Evolutionary conservation across 2,888 invertebrate genomes (phyloP), one percentile per base, ranked within the genome.

Genomic region (Flexamia atlantica): DNA sequence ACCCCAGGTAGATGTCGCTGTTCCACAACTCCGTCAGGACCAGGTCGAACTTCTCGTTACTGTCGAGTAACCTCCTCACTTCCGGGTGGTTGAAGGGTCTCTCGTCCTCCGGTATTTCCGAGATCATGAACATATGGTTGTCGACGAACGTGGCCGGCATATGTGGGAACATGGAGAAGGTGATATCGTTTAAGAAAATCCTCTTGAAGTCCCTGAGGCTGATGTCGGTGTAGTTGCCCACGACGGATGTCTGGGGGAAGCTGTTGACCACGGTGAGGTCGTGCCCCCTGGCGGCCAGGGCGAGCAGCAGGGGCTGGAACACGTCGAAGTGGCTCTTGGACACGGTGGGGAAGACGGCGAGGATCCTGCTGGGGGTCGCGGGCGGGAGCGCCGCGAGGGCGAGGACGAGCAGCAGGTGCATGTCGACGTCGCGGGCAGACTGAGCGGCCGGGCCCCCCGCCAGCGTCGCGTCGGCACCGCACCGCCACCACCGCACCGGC

Each of bases 321-420:
- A 85, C 83, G n/a, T 84, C 80, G 53, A 87, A 85, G 76, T 87
- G 87, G 79, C 87, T 87, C 74, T 79, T 84, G 40, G 85, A 85
- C 0, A 85, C 83, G 12, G 85, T 72, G 1, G 87, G 87, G 46
- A 87, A 85, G 40, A 87, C 85, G 14, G 82, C 86, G 9, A 87
- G 83, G 68, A 87, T 87, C 23, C 79, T 57, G 64, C 32, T 68
- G 14, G 74, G 32, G 14, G 30, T n/a, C 40, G 50, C 7, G 2
- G 50, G 53, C 14, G 23, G 10, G 79, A 79, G 20, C 32, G 50
- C 25, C 76, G 30, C 68, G 1, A 72, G 72, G 42, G 17, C n/a
- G 40, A 72, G 20, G 68, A n/a, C 30, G 32, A 68, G 32, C 32
- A 14, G 1, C 17, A 68, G 57, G 12, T 30, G 64, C 64, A 30